These are phyloP conservation scores for Lichenostomus cassidix DNA, from an alignment of 2,113 vertebrate species.

Conservation along the genomic window DNA sequence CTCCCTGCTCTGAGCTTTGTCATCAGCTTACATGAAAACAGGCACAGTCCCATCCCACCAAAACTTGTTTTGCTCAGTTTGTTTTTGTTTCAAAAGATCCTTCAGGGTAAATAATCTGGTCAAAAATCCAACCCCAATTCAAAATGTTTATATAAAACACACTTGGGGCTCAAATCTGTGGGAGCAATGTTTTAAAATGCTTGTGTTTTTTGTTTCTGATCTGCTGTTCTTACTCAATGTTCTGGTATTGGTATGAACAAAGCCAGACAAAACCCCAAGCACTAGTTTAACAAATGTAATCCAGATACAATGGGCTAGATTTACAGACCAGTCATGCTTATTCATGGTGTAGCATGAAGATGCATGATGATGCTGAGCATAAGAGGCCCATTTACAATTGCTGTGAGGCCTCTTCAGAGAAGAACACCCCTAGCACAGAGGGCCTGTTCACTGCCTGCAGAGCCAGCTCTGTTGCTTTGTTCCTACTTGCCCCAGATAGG, in stretches of 20 bases:
- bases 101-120: slow-evolving; percentile 40
- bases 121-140: slow-evolving; percentile 53
- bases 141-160: slow-evolving; percentile 53
- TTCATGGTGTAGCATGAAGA: background rate
- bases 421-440: background rate
- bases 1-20: slow-evolving; percentile 30
- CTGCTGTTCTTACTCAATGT: slow-evolving; percentile 51
- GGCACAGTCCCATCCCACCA: background rate
- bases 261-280: slow-evolving; percentile 49
- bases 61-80: slow-evolving; percentile 45
- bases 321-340: slow-evolving; percentile 1
- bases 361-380: background rate
- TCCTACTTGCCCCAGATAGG: background rate
- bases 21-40: slow-evolving; percentile 27
- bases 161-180: background rate
- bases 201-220: slow-evolving; percentile 58
- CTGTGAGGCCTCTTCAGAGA: background rate
- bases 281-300: slow-evolving; percentile 65
- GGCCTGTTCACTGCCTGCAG: background rate
- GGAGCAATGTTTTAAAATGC: slow-evolving; percentile 20
- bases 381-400: background rate
- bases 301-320: slow-evolving; percentile 37
- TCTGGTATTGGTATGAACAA: slow-evolving; percentile 41
- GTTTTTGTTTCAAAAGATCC: slow-evolving; percentile 41
- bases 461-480: background rate